Evolutionary conservation across 2,888 invertebrate genomes (phyloP).

Genomic region (Tholera decimalis): DNA sequence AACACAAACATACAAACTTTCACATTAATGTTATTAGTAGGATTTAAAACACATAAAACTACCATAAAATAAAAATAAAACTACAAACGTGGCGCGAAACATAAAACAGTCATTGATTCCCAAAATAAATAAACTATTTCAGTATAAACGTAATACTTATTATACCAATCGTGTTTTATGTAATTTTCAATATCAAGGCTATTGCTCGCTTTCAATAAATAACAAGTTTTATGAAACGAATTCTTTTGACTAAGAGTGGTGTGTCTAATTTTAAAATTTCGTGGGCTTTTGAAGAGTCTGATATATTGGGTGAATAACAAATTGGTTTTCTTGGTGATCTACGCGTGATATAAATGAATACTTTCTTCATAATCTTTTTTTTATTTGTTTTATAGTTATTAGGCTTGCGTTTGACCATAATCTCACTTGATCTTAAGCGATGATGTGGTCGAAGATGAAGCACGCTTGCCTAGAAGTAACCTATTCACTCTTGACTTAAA

Average conservation of each 20-base stretch:
- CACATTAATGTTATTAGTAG: no score
- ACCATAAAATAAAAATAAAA: constrained; percentile 44
- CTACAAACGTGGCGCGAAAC: constrained; percentile 35
- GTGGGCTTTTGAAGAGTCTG: background rate
- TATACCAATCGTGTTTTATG: constrained; percentile 40
- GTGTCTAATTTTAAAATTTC: constrained; percentile 10
- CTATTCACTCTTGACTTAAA: no score
- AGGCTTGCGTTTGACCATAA: no score
- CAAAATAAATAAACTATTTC: constrained; percentile 44
- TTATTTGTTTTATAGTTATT: no score
- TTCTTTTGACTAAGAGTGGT: constrained; percentile 6
- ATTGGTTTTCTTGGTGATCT: background rate
- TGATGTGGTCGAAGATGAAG: no score
- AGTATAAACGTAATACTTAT: constrained; percentile 39
- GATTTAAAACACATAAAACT: constrained; percentile 38
- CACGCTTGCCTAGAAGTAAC: no score
- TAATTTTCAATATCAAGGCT: constrained; percentile 59
- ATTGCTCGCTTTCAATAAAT: constrained; percentile 20
- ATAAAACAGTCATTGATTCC: constrained; percentile 51
- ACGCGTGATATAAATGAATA: no score
- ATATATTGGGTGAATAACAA: background rate
- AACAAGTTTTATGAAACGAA: constrained; percentile 34
- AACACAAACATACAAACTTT: no score
- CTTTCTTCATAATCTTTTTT: no score
- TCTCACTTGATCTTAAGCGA: no score